Conservation (phyloP, 2,113 vertebrate species). For the Bubo bubo region DNA sequence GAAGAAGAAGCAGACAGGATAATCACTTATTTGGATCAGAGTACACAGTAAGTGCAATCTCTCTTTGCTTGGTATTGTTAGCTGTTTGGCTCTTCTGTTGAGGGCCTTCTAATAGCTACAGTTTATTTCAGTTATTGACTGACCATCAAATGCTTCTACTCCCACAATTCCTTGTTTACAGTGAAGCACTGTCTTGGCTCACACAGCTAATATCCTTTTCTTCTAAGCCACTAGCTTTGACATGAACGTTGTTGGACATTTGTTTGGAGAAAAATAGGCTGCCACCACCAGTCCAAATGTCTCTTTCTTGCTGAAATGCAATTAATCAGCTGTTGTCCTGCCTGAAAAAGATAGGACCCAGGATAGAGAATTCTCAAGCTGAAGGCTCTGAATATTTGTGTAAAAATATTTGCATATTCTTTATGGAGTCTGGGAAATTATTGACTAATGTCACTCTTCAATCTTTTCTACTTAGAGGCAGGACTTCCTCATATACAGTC, state of each 20-base stretch:
- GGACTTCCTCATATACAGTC: background rate
- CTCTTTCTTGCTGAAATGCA: background rate
- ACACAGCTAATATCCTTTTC: background rate
- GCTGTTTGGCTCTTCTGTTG: background rate
- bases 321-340: background rate
- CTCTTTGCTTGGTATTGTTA: slow-evolving; percentile 8
- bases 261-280: background rate
- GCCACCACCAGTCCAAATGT: background rate
- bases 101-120: background rate
- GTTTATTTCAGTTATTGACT: slow-evolving; percentile 10
- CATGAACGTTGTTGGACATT: background rate
- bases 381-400: background rate
- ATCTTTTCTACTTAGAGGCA: background rate
- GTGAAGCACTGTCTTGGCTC: slow-evolving; percentile 21
- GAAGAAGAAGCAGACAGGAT: slow-evolving; percentile 98
- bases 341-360: background rate
- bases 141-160: background rate
- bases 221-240: background rate
- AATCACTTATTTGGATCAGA: slow-evolving; percentile 98
- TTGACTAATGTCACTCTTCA: background rate
- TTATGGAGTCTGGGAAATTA: background rate
- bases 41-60: slow-evolving; percentile 90
- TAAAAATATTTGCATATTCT: background rate
- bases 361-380: background rate
- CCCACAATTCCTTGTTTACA: background rate